These are phyloP conservation scores for Melierax canorus DNA, from an alignment of 2,113 vertebrate species.

Conservation along the genomic window DNA sequence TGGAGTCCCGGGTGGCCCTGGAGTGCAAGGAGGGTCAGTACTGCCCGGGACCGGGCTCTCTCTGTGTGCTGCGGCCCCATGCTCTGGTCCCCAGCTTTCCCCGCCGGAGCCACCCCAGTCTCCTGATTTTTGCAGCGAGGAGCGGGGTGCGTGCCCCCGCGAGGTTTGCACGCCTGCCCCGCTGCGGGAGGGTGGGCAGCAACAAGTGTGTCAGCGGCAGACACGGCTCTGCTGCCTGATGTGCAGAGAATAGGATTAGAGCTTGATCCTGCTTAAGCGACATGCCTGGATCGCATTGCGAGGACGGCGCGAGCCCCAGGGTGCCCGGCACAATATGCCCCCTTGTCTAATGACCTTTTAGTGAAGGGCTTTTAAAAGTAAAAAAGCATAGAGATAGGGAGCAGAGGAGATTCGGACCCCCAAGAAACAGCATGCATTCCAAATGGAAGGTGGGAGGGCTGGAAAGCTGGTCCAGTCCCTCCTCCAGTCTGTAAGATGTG, in stretches of 20 bases:
- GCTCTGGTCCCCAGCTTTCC: neutral
- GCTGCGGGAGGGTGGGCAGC: neutral
- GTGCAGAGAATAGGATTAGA: conserved; percentile 19
- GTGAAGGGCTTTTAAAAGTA: neutral
- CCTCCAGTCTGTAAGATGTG: neutral
- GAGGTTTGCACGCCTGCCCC: neutral
- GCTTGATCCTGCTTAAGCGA: neutral
- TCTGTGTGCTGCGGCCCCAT: fast-evolving
- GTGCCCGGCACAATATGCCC: neutral
- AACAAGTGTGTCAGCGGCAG: neutral
- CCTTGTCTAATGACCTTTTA: neutral
- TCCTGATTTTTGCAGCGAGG: fast-evolving
- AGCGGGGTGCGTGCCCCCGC: fast-evolving
- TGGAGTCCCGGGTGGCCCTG: conserved; percentile 94
- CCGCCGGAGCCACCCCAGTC: too few species aligned
- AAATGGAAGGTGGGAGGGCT: neutral
- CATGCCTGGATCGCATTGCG: neutral
- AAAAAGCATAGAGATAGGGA: neutral
- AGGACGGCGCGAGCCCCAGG: neutral
- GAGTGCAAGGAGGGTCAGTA: conserved; percentile 95
- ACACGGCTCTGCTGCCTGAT: neutral
- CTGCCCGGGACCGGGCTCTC: fast-evolving
- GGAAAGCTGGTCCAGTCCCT: neutral
- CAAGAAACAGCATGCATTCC: neutral
- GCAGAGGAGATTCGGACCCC: neutral